Percentiles rank a stretch among this genome's conserved stretches.
These are phyloP conservation scores for Callaeas wilsoni DNA, from an alignment of 2,113 vertebrate species.

Conservation along the genomic window DNA sequence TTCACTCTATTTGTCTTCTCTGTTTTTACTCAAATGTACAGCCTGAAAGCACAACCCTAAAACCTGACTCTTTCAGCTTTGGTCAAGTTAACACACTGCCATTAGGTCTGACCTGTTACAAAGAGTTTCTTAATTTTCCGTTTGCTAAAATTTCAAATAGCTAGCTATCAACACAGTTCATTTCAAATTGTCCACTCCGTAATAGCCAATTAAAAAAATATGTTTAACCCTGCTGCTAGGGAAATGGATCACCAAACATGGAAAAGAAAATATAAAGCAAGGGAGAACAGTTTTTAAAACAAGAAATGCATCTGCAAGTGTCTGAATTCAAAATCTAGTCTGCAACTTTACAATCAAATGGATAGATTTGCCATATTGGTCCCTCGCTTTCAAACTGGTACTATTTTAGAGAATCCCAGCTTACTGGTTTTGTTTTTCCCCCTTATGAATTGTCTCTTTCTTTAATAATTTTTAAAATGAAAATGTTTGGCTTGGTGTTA, in stretches of 20 bases:
- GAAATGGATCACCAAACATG: neutral
- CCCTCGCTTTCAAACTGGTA: fast-evolving
- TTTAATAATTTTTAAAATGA: neutral
- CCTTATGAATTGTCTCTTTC: neutral
- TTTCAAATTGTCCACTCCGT: neutral
- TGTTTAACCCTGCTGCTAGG: neutral
- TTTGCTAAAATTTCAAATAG: neutral
- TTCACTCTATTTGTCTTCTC: neutral
- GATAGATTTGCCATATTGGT: neutral
- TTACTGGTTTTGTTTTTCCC: neutral
- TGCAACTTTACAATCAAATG: neutral
- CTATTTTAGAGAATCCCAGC: neutral
- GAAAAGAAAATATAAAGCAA: neutral
- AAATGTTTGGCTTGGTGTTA: neutral
- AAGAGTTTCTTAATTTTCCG: neutral
- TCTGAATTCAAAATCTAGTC: neutral
- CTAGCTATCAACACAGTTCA: neutral
- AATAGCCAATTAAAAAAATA: neutral
- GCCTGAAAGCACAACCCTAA: neutral
- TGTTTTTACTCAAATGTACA: neutral
- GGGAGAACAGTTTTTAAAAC: neutral
- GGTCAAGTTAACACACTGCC: neutral
- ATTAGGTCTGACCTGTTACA: neutral
- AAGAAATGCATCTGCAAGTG: neutral
- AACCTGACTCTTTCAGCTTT: constrained; percentile 7